These are phyloP conservation scores for Drosophila asahinai DNA, from an alignment of 1,140 invertebrate genomes.

Conservation along the genomic window DNA sequence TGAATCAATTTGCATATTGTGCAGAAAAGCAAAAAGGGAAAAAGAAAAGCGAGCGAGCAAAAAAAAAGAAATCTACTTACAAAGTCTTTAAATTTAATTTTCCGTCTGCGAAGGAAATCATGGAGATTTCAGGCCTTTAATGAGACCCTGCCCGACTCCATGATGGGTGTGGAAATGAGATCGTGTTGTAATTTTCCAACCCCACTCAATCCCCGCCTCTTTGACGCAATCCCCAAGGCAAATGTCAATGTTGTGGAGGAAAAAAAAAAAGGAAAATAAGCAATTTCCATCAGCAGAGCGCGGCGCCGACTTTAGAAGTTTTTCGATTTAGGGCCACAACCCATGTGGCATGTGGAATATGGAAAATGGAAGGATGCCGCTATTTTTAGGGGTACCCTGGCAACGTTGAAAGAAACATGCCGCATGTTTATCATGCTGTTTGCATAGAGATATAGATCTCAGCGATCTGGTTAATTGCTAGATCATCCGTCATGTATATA, in stretches of 20 bases:
- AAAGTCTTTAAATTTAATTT: conserved; percentile 82
- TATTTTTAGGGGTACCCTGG: conserved; percentile 19
- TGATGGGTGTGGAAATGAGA: conserved; percentile 46
- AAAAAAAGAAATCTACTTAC: conserved; percentile 76
- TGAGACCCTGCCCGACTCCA: conserved; percentile 53
- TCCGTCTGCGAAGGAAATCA: conserved; percentile 59
- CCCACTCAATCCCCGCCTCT: conserved; percentile 5
- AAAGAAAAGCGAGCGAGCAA: conserved; percentile 8
- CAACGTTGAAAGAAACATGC: conserved; percentile 45
- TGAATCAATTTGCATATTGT: conserved; percentile 83
- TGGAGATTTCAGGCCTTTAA: conserved; percentile 75
- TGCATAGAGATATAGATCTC: conserved; percentile 11
- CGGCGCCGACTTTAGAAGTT: conserved; percentile 38
- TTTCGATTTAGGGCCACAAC: conserved; percentile 17
- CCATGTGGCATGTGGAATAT: conserved; percentile 26
- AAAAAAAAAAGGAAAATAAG: conserved; percentile 11
- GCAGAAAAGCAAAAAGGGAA: conserved; percentile 56
- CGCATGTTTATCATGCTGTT: conserved; percentile 28
- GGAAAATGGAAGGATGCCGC: conserved; percentile 33
- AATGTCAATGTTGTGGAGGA: conserved; percentile 63
- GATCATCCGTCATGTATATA: neutral
- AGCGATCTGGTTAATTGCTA: conserved; percentile 22
- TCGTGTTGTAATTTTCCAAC: conserved; percentile 66
- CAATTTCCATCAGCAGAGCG: conserved; percentile 9
- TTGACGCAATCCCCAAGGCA: conserved; percentile 60